phyloP scores from a whole-genome alignment of 2,113 vertebrate genomes.

The Misgurnus anguillicaudatus region DNA sequence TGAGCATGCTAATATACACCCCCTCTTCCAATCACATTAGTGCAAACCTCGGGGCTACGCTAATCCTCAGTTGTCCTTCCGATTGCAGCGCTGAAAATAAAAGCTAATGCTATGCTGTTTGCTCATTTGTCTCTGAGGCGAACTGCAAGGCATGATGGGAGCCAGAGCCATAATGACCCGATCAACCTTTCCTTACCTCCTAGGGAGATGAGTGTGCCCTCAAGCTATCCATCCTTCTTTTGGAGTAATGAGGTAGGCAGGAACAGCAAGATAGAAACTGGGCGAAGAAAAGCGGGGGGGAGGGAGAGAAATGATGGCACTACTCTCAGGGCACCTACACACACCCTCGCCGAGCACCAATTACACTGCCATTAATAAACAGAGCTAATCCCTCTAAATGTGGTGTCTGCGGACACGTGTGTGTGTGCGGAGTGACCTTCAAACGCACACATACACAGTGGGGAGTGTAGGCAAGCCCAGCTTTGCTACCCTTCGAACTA shows the following conservation, averaged over 20 bases:
- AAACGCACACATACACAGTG: constrained; percentile 16
- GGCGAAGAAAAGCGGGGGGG: constrained; percentile 69
- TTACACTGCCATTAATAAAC: constrained; percentile 43
- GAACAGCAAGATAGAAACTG: constrained; percentile 29
- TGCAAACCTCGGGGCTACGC: constrained; percentile 65
- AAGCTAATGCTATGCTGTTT: constrained; percentile 21
- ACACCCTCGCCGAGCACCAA: constrained; percentile 28
- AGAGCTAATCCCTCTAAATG: constrained; percentile 33
- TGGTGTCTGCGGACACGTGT: constrained; percentile 77
- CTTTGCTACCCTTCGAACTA: constrained; percentile 77
- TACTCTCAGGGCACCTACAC: constrained; percentile 18
- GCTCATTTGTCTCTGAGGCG: constrained; percentile 64
- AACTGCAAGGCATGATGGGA: constrained; percentile 64
- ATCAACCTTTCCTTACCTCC: constrained; percentile 63
- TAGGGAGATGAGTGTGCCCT: constrained; percentile 33
- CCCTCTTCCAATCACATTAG: constrained; percentile 68
- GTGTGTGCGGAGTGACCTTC: constrained; percentile 67
- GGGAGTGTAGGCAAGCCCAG: constrained; percentile 11
- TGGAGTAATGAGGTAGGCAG: constrained; percentile 41
- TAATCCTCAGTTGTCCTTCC: constrained; percentile 59
- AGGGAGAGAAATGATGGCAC: constrained; percentile 39
- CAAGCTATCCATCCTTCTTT: constrained; percentile 25
- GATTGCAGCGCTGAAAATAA: neutral
- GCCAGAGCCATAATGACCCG: constrained; percentile 70
- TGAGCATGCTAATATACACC: constrained; percentile 20